A percentile compares a stretch with the other conserved stretches of the same genome.
Evolutionary conservation across 2,113 vertebrate genomes (phyloP).

Genomic region (Eulemur macaco): DNA sequence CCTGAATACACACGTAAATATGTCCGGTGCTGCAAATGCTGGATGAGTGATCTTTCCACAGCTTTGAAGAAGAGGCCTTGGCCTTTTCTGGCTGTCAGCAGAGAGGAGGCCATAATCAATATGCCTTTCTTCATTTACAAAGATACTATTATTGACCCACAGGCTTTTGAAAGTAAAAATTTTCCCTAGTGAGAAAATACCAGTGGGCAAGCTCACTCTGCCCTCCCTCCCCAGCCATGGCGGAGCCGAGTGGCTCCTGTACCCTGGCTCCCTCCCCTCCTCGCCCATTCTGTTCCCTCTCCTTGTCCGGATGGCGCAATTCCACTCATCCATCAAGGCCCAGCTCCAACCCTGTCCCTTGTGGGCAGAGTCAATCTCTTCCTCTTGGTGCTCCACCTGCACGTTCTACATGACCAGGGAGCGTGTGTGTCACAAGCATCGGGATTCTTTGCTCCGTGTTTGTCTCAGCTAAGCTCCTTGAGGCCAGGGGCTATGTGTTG

Average conservation of each 20-base stretch:
- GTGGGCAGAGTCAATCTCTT: neutral
- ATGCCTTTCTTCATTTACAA: neutral
- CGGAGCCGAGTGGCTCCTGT: neutral
- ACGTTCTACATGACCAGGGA: neutral
- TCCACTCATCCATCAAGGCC: neutral
- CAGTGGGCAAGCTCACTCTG: neutral
- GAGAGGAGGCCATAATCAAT: neutral
- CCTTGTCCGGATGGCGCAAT: neutral
- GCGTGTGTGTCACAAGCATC: fast-evolving
- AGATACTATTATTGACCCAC: neutral
- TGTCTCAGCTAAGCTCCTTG: neutral
- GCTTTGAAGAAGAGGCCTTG: neutral
- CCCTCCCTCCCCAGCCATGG: neutral
- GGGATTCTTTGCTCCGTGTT: neutral
- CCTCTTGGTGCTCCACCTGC: neutral
- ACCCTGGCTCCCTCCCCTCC: neutral
- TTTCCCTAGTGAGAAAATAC: neutral
- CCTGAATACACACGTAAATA: neutral
- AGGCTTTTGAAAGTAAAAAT: neutral
- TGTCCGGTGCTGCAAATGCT: neutral
- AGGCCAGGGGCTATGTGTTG: neutral
- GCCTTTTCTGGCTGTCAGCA: neutral
- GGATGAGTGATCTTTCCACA: neutral
- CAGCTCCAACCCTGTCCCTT: neutral
- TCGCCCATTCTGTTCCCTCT: neutral